Evolutionary conservation across 2,888 invertebrate genomes (phyloP).

Genomic region (Conchocele bisecta): DNA sequence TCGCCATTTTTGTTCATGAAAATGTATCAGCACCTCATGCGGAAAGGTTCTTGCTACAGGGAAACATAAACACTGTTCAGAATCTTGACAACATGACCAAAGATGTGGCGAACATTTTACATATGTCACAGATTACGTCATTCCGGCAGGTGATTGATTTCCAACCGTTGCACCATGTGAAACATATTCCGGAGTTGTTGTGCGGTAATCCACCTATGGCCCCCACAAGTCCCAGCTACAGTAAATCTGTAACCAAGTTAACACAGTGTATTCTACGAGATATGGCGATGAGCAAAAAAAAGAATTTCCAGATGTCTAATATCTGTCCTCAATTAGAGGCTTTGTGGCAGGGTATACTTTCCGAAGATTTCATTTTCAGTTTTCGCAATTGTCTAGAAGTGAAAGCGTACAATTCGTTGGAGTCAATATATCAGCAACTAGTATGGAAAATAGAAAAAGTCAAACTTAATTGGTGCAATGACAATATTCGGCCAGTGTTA

Average conservation of each 20-base stretch:
- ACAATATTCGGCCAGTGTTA: not conserved
- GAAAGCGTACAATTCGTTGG: not conserved
- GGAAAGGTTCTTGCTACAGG: not conserved
- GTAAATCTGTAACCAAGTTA: not conserved
- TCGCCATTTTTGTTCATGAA: slow-evolving; percentile 36
- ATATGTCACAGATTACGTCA: slow-evolving; percentile 9
- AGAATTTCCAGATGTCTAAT: not conserved
- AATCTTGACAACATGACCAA: slow-evolving; percentile 16
- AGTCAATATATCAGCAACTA: not conserved
- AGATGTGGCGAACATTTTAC: slow-evolving; percentile 10
- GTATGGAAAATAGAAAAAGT: slow-evolving; percentile 3
- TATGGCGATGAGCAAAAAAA: not conserved
- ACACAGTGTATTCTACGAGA: not conserved
- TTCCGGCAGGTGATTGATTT: slow-evolving; percentile 36
- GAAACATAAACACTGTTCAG: not conserved
- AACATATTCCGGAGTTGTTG: slow-evolving; percentile 31
- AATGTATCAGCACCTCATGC: slow-evolving; percentile 33
- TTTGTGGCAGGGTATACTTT: slow-evolving; percentile 8
- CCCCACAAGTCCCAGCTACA: slow-evolving; percentile 17
- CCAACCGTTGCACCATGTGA: slow-evolving; percentile 6
- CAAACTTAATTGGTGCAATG: not conserved
- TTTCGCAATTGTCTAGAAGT: slow-evolving; percentile 7
- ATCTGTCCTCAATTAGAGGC: not conserved
- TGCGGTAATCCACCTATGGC: slow-evolving; percentile 37
- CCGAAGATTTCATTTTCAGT: slow-evolving; percentile 9